These are phyloP conservation scores for Origma solitaria DNA, from an alignment of 2,113 vertebrate genomes.

Conservation along the genomic window DNA sequence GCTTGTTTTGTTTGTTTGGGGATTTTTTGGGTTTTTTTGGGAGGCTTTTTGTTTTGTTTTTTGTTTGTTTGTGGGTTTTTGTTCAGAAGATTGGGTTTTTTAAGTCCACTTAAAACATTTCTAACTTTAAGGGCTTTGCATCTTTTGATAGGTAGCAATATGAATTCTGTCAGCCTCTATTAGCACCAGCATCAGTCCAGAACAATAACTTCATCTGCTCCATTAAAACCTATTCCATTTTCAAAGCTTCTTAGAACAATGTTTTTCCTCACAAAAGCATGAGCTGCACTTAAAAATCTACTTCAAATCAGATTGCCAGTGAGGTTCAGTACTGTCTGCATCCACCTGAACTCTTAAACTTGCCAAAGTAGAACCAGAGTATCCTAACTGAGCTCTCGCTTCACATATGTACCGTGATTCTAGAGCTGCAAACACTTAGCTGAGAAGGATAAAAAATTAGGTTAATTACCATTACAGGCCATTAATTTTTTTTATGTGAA, in stretches of 20 bases:
- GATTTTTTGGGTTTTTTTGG: neutral
- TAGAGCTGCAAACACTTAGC: neutral
- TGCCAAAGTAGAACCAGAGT: neutral
- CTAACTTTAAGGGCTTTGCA: neutral
- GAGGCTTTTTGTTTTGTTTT: neutral
- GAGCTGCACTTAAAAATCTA: slow-evolving; percentile 72
- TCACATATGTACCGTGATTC: neutral
- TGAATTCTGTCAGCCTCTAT: slow-evolving; percentile 69
- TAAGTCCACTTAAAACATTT: neutral
- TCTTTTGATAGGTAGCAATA: slow-evolving; percentile 61
- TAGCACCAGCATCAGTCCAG: slow-evolving; percentile 60
- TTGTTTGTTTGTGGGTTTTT: neutral
- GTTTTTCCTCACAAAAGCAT: slow-evolving; percentile 74
- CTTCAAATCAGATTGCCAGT: slow-evolving; percentile 70
- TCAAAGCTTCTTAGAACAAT: slow-evolving; percentile 69
- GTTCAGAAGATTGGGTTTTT: neutral
- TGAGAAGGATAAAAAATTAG: neutral
- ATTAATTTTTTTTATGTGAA: neutral
- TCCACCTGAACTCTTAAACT: neutral
- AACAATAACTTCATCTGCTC: slow-evolving; percentile 68
- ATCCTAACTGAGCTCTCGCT: neutral
- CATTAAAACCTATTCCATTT: slow-evolving; percentile 75
- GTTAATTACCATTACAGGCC: neutral
- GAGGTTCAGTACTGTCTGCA: slow-evolving; percentile 44
- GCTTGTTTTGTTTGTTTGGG: neutral